These are phyloP conservation scores for Tenthredo notha DNA, from an alignment of 2,888 invertebrate genomes.

Conservation along the genomic window DNA sequence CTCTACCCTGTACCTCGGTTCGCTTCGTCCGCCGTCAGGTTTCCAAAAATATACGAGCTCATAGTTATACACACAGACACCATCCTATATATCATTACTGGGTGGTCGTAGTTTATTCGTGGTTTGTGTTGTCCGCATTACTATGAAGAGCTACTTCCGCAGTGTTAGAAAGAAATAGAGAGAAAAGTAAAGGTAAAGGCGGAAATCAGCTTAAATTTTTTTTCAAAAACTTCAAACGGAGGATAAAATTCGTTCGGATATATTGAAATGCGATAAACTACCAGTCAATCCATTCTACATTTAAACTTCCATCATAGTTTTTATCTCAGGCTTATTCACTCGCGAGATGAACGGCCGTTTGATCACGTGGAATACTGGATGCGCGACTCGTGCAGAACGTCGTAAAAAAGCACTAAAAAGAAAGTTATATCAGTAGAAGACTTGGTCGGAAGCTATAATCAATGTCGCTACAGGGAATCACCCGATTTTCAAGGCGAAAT, in stretches of 20 bases:
- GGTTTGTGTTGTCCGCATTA: not conserved
- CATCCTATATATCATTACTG: constrained; percentile 3
- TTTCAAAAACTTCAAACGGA: not conserved
- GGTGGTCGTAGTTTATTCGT: constrained; percentile 9
- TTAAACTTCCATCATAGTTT: constrained; percentile 28
- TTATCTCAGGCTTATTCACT: constrained; percentile 37
- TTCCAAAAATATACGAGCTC: constrained; percentile 47
- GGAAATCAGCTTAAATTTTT: not conserved
- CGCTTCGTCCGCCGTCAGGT: constrained; percentile 7
- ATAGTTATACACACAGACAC: constrained; percentile 18
- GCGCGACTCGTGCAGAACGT: not conserved
- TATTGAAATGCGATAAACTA: constrained; percentile 6
- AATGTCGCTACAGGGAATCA: not conserved
- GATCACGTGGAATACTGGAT: constrained; percentile 25
- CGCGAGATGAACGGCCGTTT: constrained; percentile 35
- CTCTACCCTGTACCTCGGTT: constrained; percentile 59
- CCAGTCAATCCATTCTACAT: constrained; percentile 20
- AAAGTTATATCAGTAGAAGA: constrained; percentile 8
- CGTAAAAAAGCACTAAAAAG: constrained; percentile 23
- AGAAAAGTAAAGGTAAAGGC: not conserved
- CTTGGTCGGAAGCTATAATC: not conserved
- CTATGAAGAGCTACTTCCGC: not conserved
- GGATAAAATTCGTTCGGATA: not conserved
- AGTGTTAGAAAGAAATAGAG: not conserved
- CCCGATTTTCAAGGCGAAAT: constrained; percentile 9